Conservation (phyloP, 2,888 invertebrate species). For the Ernsta delagoae region DNA sequence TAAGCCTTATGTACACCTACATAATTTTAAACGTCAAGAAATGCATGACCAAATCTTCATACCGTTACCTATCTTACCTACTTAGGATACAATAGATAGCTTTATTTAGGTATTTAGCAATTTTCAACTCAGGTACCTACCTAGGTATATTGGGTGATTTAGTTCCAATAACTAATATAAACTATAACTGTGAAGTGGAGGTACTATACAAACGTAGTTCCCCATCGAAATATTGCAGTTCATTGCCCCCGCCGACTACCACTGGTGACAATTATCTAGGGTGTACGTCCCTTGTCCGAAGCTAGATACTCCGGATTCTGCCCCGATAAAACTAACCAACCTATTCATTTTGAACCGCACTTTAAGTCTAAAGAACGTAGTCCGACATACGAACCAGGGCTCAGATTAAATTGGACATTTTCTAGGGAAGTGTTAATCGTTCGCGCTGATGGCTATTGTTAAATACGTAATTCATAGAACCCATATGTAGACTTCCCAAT, state of each 20-base stretch:
- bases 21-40: too few relatives aligned
- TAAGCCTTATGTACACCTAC: too few relatives aligned
- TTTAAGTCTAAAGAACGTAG: conserved; percentile 10
- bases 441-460: conserved; percentile 52
- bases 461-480: conserved; percentile 46
- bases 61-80: too few relatives aligned
- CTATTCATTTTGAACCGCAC: conserved; percentile 46
- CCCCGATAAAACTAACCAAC: conserved; percentile 40
- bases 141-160: not conserved
- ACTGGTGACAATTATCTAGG: conserved; percentile 61
- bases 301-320: conserved; percentile 51
- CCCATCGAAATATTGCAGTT: conserved; percentile 54
- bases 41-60: too few relatives aligned
- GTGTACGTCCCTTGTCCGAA: conserved; percentile 53
- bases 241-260: conserved; percentile 55
- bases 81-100: too few relatives aligned
- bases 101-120: too few relatives aligned
- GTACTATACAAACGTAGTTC: conserved; percentile 34
- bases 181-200: conserved; percentile 9
- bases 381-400: conserved; percentile 32
- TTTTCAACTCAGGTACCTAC: too few relatives aligned
- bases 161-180: conserved; percentile 7
- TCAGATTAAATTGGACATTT: conserved; percentile 45
- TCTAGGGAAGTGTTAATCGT: conserved; percentile 49
- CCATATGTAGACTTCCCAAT: conserved; percentile 17